Percentiles rank a stretch among this genome's conserved stretches.
phyloP scores from a whole-genome alignment of 2,113 vertebrate species.

The Thymallus thymallus region DNA sequence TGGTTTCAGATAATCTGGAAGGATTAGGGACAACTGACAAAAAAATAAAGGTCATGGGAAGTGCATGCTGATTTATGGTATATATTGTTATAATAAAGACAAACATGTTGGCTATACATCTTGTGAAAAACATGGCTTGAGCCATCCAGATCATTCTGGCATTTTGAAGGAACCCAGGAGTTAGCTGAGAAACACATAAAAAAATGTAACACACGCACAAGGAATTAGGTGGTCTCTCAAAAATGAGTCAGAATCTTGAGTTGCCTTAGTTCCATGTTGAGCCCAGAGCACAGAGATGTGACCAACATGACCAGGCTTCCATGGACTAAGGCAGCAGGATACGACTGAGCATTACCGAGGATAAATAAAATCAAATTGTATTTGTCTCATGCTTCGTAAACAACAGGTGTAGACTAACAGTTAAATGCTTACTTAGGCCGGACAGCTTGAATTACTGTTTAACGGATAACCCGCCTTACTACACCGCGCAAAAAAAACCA shows the following conservation, averaged over 20 bases:
- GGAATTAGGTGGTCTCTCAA: background rate
- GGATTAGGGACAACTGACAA: constrained; percentile 1
- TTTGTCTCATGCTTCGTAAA: no score
- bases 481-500: no score
- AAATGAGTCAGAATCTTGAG: background rate
- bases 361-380: no score
- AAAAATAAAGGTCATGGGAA: constrained; percentile 45
- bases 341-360: constrained; percentile 10
- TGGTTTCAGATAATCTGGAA: constrained; percentile 34
- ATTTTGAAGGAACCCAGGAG: background rate
- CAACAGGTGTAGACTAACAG: no score
- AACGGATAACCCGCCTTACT: no score
- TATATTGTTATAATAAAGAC: constrained; percentile 48
- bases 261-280: background rate
- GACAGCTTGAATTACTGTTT: no score
- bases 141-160: background rate
- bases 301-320: background rate
- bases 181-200: no score
- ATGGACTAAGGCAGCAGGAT: constrained; percentile 19
- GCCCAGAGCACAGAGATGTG: background rate
- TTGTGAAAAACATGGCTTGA: background rate
- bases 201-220: background rate
- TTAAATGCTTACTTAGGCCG: no score
- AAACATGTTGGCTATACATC: constrained; percentile 33
- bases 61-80: constrained; percentile 49